Evolutionary conservation across 1,140 invertebrate species (phyloP).

Genomic region (Radopholus similis): DNA sequence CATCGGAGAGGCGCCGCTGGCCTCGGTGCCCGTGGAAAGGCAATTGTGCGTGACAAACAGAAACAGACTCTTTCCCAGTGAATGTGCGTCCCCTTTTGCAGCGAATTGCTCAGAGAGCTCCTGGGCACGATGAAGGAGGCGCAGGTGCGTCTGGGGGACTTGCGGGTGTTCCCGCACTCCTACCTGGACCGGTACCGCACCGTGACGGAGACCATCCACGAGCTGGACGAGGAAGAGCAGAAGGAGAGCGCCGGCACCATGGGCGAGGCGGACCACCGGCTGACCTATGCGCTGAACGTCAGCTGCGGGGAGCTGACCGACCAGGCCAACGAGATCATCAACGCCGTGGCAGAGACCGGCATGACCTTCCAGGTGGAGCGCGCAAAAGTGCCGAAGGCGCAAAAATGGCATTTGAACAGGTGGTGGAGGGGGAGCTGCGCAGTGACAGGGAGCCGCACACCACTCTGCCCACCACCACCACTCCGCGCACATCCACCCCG

Average conservation of each 20-base stretch:
- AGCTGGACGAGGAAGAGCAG: constrained; percentile 1
- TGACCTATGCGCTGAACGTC: constrained; percentile 13
- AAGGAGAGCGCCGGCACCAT: background rate
- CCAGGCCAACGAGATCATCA: constrained; percentile 13
- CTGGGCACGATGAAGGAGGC: background rate
- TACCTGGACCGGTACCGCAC: constrained; percentile 23
- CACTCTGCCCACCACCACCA: background rate
- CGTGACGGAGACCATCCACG: constrained; percentile 4
- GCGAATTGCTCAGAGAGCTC: constrained; percentile 1
- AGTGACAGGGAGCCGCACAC: constrained; percentile 4
- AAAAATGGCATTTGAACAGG: constrained; percentile 5
- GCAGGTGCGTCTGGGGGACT: constrained; percentile 5
- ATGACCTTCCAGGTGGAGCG: constrained; percentile 3
- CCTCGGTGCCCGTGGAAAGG: constrained; percentile 1
- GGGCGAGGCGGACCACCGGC: background rate
- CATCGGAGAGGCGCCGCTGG: constrained; percentile 3
- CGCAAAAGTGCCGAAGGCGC: background rate
- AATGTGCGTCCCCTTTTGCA: background rate
- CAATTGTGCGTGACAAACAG: constrained; percentile 20
- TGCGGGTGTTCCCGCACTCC: constrained; percentile 17
- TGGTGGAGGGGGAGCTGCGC: constrained; percentile 11
- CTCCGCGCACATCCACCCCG: background rate
- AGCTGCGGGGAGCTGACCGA: constrained; percentile 27
- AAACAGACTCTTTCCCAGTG: background rate
- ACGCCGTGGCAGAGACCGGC: constrained; percentile 1